phyloP scores from a whole-genome alignment of 2,113 vertebrate species.

The Corvus hawaiiensis region DNA sequence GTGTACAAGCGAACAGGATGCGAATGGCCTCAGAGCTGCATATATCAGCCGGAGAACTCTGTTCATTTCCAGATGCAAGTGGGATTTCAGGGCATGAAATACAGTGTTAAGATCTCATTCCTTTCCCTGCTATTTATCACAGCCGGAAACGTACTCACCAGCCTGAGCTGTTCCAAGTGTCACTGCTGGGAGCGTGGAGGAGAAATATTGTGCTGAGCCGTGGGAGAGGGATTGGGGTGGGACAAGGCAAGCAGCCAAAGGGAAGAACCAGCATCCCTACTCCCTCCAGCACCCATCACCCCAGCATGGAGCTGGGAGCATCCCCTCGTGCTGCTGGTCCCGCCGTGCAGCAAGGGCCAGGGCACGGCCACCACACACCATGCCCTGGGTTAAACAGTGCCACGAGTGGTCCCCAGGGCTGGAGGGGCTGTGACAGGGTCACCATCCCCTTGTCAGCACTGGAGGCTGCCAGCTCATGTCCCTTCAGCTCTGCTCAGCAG shows the following conservation, averaged over 20 bases:
- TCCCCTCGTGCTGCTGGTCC: neutral
- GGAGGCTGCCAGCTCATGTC: neutral
- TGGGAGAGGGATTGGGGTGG: neutral
- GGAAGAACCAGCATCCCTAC: neutral
- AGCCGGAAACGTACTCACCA: neutral
- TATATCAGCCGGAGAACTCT: slow-evolving; percentile 4
- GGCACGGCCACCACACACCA: neutral
- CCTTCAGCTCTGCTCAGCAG: neutral
- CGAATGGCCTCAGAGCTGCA: neutral
- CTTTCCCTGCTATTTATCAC: slow-evolving; percentile 41
- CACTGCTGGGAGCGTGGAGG: slow-evolving; percentile 27
- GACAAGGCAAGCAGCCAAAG: neutral
- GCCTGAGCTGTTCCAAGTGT: neutral
- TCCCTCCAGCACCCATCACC: neutral
- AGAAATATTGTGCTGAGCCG: slow-evolving; percentile 41
- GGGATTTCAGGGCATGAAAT: slow-evolving; percentile 49
- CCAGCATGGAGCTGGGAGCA: neutral
- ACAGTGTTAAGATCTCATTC: neutral
- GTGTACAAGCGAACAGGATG: slow-evolving; percentile 42
- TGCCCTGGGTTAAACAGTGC: neutral
- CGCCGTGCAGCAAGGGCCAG: rapidly evolving
- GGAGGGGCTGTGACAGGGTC: neutral
- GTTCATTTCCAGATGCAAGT: neutral
- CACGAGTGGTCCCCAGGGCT: rapidly evolving
- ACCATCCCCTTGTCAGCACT: neutral